Base-by-base conservation (phyloP, 1,140 invertebrate species). In the Drosophila sechellia region DNA sequence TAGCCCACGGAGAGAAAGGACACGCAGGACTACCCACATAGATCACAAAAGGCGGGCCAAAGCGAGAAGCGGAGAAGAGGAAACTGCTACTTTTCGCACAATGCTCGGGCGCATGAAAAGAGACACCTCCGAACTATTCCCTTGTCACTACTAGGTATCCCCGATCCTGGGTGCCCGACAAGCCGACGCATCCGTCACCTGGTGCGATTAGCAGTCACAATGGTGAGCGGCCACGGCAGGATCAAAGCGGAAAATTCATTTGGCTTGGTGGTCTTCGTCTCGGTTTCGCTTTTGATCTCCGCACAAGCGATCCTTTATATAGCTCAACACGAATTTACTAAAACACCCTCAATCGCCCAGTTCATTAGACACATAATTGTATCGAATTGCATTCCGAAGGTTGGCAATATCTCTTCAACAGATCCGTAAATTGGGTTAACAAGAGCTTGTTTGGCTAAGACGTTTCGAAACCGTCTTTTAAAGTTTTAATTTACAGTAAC, bases 201-300 rank as follows among this genome's bases (percentile, higher is more conserved):
- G 85, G 81, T 79, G 81, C 70, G 87, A 87, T 84, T 81, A 90
- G 49, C 69, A 40, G 70, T 54, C 60, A 83, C 77, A 84, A 90
- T 80, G 65, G 50, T 40, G 58, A 49, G 58, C 87, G 76, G 90
- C 81, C 65, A 91, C 90, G 90, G 90, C 81, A 76, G 79, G 73
- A 91, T 91, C 90, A 91, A 91, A 91, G 90, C 77, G 77, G 90
- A 86, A 91, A 91, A 91, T 86, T 77, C 76, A 91, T 91, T 91
- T 75, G 75, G 68, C 85, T 91, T 91, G 90, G 89, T 91, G 90
- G 90, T 91, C 90, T 90, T 91, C 66, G 79, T 72, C 66, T 81
- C 68, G 78, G 78, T 81, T 49, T 61, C 55, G 60, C 72, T 72
- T 87, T 89, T 89, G 77, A 89, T 89, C 61, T 89, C 42, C 46